Base-by-base conservation (phyloP, 2,797 vertebrate genomes). In the Vespertilio murinus region DNA sequence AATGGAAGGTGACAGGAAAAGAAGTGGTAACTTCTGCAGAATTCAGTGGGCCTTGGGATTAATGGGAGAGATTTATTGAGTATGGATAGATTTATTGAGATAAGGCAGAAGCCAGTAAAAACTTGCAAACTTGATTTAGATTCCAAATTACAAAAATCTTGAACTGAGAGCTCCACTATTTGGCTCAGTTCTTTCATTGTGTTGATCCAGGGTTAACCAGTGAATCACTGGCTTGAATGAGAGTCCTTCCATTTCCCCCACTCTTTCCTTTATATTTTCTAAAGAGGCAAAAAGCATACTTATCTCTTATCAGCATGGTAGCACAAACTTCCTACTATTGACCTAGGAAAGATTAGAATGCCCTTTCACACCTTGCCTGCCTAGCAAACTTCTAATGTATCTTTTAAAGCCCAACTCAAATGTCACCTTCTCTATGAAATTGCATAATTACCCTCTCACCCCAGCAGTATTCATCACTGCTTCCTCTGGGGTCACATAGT, bases 221-320 rank as follows among this genome's bases (percentile, higher is more conserved):
- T 69, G 49, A 96, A 59, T 96, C 64, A 93, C 16, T 42, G 59
- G 33, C 73, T 93, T 90, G 95, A 92, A 92, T 70, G 30, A 80
- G 30, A 95, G 82, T 40, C 42, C 38, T 91, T 90, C 35, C 70
- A 92, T 73, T 35, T 90, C 54, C 18, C 7, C 47, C 14, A 83
- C 47, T 61, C 47, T 77, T 59, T 90, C 73, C 54, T 75, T 92
- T 61, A 8, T 61, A 93, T 61, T 89, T 87, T 86, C 74, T 67
- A 40, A 85, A 94, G 73, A 94, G 77, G 73, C 35, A 90, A 85
- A 95, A 89, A 82, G 49, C 52, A 87, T 65, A 64, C 61, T 93
- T 96, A 92, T 78, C 71, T 33, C 70, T 93, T 96, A 95, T 71
- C 86, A 95, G 64, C 59, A 93, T 40, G 52, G 91, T 67, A 88